A percentile compares a stretch with the other conserved stretches of the same genome.
Evolutionary conservation across 2,113 vertebrate genomes (phyloP).

Genomic region (Menidia beryllina): DNA sequence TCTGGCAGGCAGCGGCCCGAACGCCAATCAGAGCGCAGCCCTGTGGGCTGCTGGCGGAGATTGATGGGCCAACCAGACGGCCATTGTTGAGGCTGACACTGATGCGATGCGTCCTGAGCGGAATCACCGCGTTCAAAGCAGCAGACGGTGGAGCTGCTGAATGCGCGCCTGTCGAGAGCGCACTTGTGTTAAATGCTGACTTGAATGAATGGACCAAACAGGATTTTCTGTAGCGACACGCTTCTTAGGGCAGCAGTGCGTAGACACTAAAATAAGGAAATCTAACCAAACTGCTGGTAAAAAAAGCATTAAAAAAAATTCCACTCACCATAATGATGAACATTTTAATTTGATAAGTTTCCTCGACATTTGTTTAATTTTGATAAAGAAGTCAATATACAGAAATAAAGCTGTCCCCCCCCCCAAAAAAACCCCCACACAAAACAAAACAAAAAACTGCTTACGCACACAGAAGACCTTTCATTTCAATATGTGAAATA

Average conservation of each 20-base stretch:
- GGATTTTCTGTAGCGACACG: conserved; percentile 39
- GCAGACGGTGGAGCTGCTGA: conserved; percentile 66
- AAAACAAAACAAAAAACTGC: no score
- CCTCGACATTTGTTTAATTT: neutral
- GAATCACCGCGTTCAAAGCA: conserved; percentile 69
- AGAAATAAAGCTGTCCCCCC: neutral
- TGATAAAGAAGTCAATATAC: neutral
- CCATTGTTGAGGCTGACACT: conserved; percentile 74
- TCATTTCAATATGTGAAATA: no score
- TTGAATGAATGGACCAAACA: conserved; percentile 60
- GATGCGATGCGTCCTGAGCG: conserved; percentile 74
- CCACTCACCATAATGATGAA: neutral
- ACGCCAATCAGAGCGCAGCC: conserved; percentile 66
- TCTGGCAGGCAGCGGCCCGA: conserved; percentile 40
- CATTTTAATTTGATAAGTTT: neutral
- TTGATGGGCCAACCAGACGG: conserved; percentile 76
- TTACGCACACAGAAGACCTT: neutral
- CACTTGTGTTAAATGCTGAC: conserved; percentile 61
- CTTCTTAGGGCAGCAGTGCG: conserved; percentile 4
- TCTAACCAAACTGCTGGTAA: neutral
- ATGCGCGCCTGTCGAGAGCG: conserved; percentile 58
- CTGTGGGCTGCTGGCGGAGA: conserved; percentile 57
- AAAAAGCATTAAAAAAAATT: neutral
- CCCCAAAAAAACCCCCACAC: no score
- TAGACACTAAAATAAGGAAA: neutral